These are phyloP conservation scores for Vimba vimba DNA, from an alignment of 2,113 vertebrate genomes.

Conservation along the genomic window DNA sequence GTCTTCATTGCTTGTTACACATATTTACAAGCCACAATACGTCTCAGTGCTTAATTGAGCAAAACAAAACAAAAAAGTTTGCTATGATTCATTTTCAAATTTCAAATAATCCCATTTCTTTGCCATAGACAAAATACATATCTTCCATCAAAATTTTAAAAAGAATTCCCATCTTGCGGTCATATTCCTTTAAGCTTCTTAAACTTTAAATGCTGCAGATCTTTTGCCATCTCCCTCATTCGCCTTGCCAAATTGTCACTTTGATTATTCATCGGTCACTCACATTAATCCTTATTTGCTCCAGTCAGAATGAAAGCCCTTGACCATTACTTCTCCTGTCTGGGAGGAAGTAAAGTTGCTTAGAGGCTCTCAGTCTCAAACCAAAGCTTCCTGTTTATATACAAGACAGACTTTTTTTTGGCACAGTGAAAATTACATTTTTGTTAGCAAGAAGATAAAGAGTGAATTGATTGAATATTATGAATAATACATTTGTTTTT, in stretches of 20 bases:
- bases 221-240: not conserved
- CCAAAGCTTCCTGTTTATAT: not conserved
- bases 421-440: not conserved
- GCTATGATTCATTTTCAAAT: no score
- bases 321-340: slow-evolving; percentile 8
- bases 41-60: not conserved
- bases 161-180: not conserved
- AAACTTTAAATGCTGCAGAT: not conserved
- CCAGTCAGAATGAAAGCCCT: slow-evolving; percentile 39
- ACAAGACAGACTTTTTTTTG: slow-evolving; percentile 4
- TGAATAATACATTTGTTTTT: not conserved
- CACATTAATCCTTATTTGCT: slow-evolving; percentile 36
- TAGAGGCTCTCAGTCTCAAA: slow-evolving; percentile 15
- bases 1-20: not conserved
- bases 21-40: not conserved
- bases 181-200: not conserved
- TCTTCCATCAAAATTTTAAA: not conserved
- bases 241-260: slow-evolving; percentile 19
- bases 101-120: not conserved
- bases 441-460: not conserved
- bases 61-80: no score
- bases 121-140: not conserved
- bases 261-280: slow-evolving; percentile 30
- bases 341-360: slow-evolving; percentile 30
- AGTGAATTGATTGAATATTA: not conserved